Evolutionary conservation across 2,797 vertebrate species (phyloP).

Genomic region (Sebastes alutus): DNA sequence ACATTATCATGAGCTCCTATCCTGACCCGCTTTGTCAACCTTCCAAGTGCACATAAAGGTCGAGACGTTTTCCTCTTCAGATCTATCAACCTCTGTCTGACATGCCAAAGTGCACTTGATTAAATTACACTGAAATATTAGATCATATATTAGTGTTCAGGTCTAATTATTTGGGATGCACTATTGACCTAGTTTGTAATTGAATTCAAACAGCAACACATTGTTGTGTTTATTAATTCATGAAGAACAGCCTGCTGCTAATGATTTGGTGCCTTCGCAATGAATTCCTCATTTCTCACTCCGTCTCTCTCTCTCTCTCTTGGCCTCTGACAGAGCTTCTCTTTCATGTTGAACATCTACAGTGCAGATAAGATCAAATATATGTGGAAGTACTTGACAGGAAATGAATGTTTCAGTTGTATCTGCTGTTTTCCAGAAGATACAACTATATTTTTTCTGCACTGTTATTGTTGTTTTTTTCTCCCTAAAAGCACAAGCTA

Average conservation of each 20-base stretch:
- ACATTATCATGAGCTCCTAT: not conserved
- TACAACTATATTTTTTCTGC: not conserved
- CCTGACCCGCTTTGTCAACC: not conserved
- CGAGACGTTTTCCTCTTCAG: not conserved
- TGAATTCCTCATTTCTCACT: slow-evolving; percentile 33
- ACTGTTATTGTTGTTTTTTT: not conserved
- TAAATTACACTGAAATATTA: slow-evolving; percentile 43
- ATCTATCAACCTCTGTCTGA: slow-evolving; percentile 7
- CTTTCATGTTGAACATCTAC: slow-evolving; percentile 19
- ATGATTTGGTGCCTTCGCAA: slow-evolving; percentile 49
- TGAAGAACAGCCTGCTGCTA: slow-evolving; percentile 58
- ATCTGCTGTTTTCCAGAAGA: not conserved
- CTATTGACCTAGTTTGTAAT: slow-evolving; percentile 69
- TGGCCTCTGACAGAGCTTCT: slow-evolving; percentile 26
- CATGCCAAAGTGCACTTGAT: slow-evolving; percentile 28
- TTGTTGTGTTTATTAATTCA: slow-evolving; percentile 71
- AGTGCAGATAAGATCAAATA: slow-evolving; percentile 8
- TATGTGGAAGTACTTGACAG: not conserved
- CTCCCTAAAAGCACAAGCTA: not conserved
- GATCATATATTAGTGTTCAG: slow-evolving; percentile 50
- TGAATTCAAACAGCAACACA: slow-evolving; percentile 58
- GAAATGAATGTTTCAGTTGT: slow-evolving; percentile 13
- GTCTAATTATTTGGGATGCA: slow-evolving; percentile 63
- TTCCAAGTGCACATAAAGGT: slow-evolving; percentile 9
- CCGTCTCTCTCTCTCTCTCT: slow-evolving; percentile 12